These are phyloP conservation scores for Synergus gifuensis DNA, from an alignment of 2,888 invertebrate species.

Conservation along the genomic window DNA sequence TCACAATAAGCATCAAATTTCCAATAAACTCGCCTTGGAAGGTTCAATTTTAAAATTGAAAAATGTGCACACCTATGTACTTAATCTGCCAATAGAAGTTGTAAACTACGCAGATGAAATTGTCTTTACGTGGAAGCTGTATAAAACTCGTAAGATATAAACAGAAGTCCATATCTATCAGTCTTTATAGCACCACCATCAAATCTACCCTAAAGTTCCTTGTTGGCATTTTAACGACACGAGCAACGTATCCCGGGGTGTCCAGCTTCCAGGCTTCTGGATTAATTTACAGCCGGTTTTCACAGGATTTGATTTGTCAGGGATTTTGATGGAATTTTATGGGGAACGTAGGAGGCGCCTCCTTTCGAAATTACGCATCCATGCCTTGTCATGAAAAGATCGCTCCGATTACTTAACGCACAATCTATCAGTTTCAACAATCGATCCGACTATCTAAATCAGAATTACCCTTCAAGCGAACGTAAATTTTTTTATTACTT, in stretches of 20 bases:
- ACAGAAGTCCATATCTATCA: slow-evolving; percentile 42
- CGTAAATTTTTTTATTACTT: slow-evolving; percentile 23
- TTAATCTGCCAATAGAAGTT: slow-evolving; percentile 34
- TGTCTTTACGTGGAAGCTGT: slow-evolving; percentile 1
- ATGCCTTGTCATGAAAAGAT: not conserved
- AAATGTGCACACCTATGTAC: not conserved
- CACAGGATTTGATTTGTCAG: slow-evolving; percentile 60
- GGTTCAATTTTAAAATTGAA: slow-evolving; percentile 19
- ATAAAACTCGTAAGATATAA: slow-evolving; percentile 35
- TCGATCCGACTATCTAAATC: not conserved
- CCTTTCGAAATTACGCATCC: not conserved
- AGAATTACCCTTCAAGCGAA: not conserved
- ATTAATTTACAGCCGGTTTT: slow-evolving; percentile 66
- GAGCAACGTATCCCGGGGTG: slow-evolving; percentile 4
- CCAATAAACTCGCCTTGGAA: not conserved
- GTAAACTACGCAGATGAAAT: slow-evolving; percentile 3
- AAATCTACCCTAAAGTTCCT: slow-evolving; percentile 62
- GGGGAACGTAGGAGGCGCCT: slow-evolving; percentile 30
- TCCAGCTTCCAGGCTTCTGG: slow-evolving; percentile 47
- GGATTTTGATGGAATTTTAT: slow-evolving; percentile 65
- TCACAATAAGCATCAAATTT: slow-evolving; percentile 5
- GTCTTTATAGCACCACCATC: slow-evolving; percentile 54
- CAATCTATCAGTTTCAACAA: slow-evolving; percentile 14
- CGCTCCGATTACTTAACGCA: slow-evolving; percentile 3
- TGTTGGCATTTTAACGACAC: slow-evolving; percentile 60